These are phyloP conservation scores for Mallateleia sp. DNA, from an alignment of 2,888 invertebrate species.

Conservation along the genomic window DNA sequence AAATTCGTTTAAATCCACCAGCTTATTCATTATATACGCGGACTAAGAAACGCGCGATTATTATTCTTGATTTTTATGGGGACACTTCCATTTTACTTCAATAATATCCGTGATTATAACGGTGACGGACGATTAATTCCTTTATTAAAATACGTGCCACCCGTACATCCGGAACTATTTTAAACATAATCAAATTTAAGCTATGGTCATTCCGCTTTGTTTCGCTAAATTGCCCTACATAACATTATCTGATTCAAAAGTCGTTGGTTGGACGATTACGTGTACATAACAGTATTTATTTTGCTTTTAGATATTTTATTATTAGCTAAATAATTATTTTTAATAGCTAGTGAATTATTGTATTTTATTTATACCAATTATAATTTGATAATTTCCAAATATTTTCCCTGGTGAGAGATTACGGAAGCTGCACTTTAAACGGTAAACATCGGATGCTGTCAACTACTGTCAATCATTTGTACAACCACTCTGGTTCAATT, in stretches of 20 bases:
- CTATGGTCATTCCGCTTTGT: slow-evolving; percentile 40
- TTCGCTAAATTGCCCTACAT: slow-evolving; percentile 39
- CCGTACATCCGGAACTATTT: slow-evolving; percentile 21
- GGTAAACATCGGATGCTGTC: slow-evolving; percentile 9
- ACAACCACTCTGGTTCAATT: neutral
- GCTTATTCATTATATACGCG: slow-evolving; percentile 70
- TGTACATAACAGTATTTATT: neutral
- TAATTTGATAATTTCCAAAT: neutral
- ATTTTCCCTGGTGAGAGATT: neutral
- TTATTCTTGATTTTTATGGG: slow-evolving; percentile 62
- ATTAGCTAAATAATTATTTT: too few relatives aligned
- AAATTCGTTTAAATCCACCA: slow-evolving; percentile 72
- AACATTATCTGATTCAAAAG: slow-evolving; percentile 22
- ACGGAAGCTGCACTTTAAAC: neutral
- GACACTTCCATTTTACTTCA: slow-evolving; percentile 52
- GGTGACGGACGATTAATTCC: slow-evolving; percentile 55
- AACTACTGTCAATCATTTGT: slow-evolving; percentile 24
- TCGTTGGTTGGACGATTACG: slow-evolving; percentile 26
- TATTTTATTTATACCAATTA: too few relatives aligned
- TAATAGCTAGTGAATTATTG: too few relatives aligned
- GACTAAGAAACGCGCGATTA: slow-evolving; percentile 45
- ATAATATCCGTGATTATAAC: slow-evolving; percentile 57
- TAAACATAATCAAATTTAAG: slow-evolving; percentile 55
- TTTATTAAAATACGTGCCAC: slow-evolving; percentile 45
- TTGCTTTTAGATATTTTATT: too few relatives aligned